Conservation (phyloP, 2,888 invertebrate species). For the Ashinkailepas kermadecensis region DNA sequence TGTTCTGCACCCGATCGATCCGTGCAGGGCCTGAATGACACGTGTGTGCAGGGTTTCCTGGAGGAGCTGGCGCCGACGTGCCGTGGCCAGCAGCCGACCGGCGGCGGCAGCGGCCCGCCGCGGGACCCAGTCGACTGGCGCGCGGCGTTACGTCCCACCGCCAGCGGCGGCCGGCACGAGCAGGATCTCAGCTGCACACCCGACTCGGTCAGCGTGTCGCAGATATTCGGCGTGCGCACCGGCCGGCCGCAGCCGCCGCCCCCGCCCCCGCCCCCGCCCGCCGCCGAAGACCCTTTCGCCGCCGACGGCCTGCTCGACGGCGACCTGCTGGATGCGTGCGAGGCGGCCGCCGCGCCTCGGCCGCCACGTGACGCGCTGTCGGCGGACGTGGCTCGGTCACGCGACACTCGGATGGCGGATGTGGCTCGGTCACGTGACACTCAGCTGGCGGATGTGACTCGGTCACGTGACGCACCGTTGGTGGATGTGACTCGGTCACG, state of each 20-base stretch:
- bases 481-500: neutral
- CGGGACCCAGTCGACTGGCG: neutral
- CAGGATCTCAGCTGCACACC: neutral
- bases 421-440: neutral
- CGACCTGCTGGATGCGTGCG: conserved; percentile 1
- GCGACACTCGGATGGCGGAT: neutral
- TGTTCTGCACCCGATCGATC: no score
- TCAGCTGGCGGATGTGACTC: neutral
- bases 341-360: neutral
- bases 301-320: neutral
- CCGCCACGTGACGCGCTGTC: neutral
- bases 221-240: neutral
- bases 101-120: neutral
- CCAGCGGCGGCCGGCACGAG: neutral
- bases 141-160: neutral
- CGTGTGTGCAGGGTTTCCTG: neutral
- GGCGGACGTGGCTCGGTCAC: neutral
- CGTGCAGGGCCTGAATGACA: no score
- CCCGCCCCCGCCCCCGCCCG: neutral
- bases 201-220: neutral
- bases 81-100: neutral
- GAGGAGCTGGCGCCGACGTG: neutral
- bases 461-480: neutral
- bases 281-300: neutral
- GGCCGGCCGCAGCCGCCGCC: neutral